Percentiles rank a stretch among this genome's conserved stretches.
Conservation (phyloP, 2,797 vertebrate species). For the Chaetodon trifasciatus region DNA sequence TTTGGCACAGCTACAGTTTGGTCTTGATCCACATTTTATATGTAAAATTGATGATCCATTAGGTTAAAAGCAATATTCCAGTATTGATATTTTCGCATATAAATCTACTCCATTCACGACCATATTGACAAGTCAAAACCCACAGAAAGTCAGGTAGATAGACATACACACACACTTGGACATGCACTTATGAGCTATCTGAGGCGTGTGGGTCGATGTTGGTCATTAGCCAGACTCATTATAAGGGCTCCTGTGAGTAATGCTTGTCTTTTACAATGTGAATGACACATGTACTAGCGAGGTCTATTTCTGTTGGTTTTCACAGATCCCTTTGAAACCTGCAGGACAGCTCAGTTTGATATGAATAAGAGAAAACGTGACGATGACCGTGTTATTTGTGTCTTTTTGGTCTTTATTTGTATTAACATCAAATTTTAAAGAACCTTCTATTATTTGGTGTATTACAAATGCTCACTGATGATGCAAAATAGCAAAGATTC, state of each 20-base stretch:
- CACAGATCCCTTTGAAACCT: conserved; percentile 42
- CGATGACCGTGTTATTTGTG: not conserved
- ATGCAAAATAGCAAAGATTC: not conserved
- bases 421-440: conserved; percentile 1
- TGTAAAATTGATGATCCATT: not conserved
- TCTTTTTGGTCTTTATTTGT: conserved; percentile 6
- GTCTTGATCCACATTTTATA: not conserved
- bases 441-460: not conserved
- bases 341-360: not conserved
- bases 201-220: conserved; percentile 29
- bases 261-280: conserved; percentile 27
- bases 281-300: conserved; percentile 26
- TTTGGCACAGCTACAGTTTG: not conserved
- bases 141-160: conserved; percentile 2
- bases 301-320: conserved; percentile 50
- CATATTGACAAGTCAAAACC: not conserved
- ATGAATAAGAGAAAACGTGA: conserved; percentile 11
- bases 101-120: not conserved
- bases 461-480: not conserved
- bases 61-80: not conserved
- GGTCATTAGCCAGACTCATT: conserved; percentile 54
- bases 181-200: conserved; percentile 23
- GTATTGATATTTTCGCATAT: conserved; percentile 1
- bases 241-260: conserved; percentile 57
- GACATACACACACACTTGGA: conserved; percentile 14